Base-by-base conservation (phyloP, 2,797 vertebrate genomes). In the Pseudochromis fuscus region DNA sequence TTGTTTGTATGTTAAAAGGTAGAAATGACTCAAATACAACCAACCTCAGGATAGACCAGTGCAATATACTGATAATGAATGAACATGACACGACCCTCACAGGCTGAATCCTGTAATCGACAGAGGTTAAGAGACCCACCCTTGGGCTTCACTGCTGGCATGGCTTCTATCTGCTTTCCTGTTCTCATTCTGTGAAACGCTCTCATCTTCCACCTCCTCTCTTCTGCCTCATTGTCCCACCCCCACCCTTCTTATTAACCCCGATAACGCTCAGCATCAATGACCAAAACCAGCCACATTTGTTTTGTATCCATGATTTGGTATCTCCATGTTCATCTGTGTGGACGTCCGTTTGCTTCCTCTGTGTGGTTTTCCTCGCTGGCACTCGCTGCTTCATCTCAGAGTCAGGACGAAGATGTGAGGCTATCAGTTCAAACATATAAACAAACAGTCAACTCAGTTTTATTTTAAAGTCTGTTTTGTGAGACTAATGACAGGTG, bases 81-180 rank as follows among this genome's bases (percentile, higher is more conserved):
- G 13, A 24, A 30, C 24, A 15, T 28, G 61, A 19, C 27, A 7
- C 5, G 10, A 25, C 21, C 16, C 35, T 69, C 1, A 25, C 40
- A 37, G 38, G 33, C 52, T 56, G 13, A 72, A 56, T 31, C 57
- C 60, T 60, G 42, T 61, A n/a, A 23, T 53, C 7, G 42, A 67
- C 19, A 16, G 57, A 35, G 67, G 57, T 58, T 68, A 52, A 72
- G 60, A 72, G 58, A 64, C 30, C 50, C 53, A 12, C 13, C 66
- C 7, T 23, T 73, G 24, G 56, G 28, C 9, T 59, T 71, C 70
- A 52, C 70, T 72, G 82, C 90, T 87, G 74, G 88, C 88, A 91
- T 91, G 89, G 89, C 89, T 92, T 87, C 75, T 59, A 38, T 63
- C 45, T 82, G 68, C 75, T 80, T 79, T 52, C 52, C 70, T 72